These are phyloP conservation scores for Papilio polyxenes DNA, from an alignment of 1,140 invertebrate genomes.

Conservation along the genomic window DNA sequence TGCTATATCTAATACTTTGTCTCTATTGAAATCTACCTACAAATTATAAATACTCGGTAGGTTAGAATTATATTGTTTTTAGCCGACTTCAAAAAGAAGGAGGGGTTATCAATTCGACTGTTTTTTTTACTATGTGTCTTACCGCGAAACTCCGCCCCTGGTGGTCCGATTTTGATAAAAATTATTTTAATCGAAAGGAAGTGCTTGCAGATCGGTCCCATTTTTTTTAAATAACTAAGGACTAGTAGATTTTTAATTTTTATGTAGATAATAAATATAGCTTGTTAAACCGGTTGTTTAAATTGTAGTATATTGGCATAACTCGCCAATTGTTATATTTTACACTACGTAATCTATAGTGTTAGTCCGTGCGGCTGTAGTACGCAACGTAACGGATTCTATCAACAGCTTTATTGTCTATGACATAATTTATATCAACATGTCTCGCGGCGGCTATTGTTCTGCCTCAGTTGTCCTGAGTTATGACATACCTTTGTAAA, in stretches of 20 bases:
- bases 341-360: background rate
- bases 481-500: conserved; percentile 20
- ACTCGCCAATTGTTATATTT: background rate
- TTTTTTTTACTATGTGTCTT: too few relatives aligned
- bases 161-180: too few relatives aligned
- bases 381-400: conserved; percentile 14
- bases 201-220: too few relatives aligned
- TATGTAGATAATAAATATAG: too few relatives aligned
- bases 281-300: background rate
- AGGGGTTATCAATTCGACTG: too few relatives aligned
- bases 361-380: background rate
- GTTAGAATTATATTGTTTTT: background rate
- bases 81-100: too few relatives aligned
- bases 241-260: too few relatives aligned
- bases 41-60: background rate
- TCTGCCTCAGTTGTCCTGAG: conserved; percentile 13
- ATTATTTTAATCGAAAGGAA: too few relatives aligned
- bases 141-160: too few relatives aligned
- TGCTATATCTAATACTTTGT: background rate
- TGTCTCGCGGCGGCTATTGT: background rate
- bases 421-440: conserved; percentile 28
- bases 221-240: too few relatives aligned
- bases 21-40: background rate
- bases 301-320: background rate
- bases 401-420: conserved; percentile 15